Evolutionary conservation across 2,888 invertebrate species (phyloP).

Genomic region (Helicoverpa assulta): DNA sequence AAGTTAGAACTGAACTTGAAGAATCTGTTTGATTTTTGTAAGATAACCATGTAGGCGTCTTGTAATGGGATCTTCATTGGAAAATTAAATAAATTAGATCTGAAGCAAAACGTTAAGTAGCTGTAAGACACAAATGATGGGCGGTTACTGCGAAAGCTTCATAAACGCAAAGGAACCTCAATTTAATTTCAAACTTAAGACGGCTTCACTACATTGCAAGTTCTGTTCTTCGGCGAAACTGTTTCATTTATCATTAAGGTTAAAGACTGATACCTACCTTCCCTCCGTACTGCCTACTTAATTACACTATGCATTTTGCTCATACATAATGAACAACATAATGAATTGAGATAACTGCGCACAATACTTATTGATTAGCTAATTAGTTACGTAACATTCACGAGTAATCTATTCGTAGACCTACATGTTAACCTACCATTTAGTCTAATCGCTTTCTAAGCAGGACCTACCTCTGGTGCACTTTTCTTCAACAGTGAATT

Average conservation of each 20-base stretch:
- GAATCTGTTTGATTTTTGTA: too few relatives aligned
- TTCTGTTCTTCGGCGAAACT: slow-evolving; percentile 16
- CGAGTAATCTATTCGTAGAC: slow-evolving; percentile 52
- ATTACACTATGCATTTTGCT: too few relatives aligned
- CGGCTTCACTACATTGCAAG: slow-evolving; percentile 14
- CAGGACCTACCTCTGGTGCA: slow-evolving; percentile 47
- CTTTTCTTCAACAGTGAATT: slow-evolving; percentile 47
- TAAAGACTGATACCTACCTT: background rate
- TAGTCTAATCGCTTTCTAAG: slow-evolving; percentile 50
- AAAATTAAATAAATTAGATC: slow-evolving; percentile 25
- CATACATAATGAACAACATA: slow-evolving; percentile 2
- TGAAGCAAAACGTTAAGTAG: slow-evolving; percentile 18
- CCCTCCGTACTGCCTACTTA: background rate
- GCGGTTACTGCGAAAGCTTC: slow-evolving; percentile 16
- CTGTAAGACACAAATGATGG: slow-evolving; percentile 17
- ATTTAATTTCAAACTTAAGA: slow-evolving; percentile 20
- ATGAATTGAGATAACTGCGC: slow-evolving; percentile 39
- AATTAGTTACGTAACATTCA: slow-evolving; percentile 50
- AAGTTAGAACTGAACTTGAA: too few relatives aligned
- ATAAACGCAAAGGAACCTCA: slow-evolving; percentile 12
- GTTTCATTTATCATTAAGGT: slow-evolving; percentile 25
- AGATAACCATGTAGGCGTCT: too few relatives aligned
- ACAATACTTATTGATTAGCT: slow-evolving; percentile 49
- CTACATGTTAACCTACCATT: slow-evolving; percentile 53
- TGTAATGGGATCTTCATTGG: too few relatives aligned